phyloP scores from a whole-genome alignment of 2,797 vertebrate species.

The Kryptolebias ocellatus region DNA sequence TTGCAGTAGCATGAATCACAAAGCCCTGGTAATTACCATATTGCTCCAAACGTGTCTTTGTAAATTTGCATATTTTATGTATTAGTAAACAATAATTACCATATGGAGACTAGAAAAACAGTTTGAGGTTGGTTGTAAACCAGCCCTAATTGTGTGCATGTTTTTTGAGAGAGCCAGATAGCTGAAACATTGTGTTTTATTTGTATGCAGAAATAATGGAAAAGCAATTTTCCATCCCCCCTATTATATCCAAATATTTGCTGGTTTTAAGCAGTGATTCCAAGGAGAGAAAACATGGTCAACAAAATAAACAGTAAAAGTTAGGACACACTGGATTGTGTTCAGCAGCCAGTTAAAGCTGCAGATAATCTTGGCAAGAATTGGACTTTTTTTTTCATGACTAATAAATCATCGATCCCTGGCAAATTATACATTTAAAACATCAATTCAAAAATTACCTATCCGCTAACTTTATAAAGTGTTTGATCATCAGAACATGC shows the following conservation, averaged over 20 bases:
- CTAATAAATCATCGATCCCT: conserved; percentile 16
- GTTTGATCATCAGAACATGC: conserved; percentile 8
- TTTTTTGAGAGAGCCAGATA: conserved; percentile 7
- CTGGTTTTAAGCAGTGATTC: conserved; percentile 29
- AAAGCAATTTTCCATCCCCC: not conserved
- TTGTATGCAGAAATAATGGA: conserved; percentile 29
- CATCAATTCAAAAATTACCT: not conserved
- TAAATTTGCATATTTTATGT: conserved; percentile 55
- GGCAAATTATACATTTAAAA: conserved; percentile 21
- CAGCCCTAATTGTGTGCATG: conserved; percentile 8
- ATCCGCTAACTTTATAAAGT: not conserved
- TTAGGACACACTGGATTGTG: conserved; percentile 48
- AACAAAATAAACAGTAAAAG: conserved; percentile 55
- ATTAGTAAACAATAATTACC: conserved; percentile 48
- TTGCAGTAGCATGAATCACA: conserved; percentile 27
- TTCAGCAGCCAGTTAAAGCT: conserved; percentile 43
- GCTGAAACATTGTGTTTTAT: not conserved
- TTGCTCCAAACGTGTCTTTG: conserved; percentile 50
- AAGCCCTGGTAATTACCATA: conserved; percentile 51
- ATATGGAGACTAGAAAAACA: conserved; percentile 34
- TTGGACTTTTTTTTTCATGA: conserved; percentile 19
- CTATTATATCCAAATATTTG: conserved; percentile 22
- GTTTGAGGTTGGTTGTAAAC: conserved; percentile 27
- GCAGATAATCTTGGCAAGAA: conserved; percentile 40
- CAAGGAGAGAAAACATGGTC: conserved; percentile 46